Evolutionary conservation across 2,888 invertebrate genomes (phyloP), one percentile per base, ranked within the genome.

Genomic region (Aphodius sticticus): DNA sequence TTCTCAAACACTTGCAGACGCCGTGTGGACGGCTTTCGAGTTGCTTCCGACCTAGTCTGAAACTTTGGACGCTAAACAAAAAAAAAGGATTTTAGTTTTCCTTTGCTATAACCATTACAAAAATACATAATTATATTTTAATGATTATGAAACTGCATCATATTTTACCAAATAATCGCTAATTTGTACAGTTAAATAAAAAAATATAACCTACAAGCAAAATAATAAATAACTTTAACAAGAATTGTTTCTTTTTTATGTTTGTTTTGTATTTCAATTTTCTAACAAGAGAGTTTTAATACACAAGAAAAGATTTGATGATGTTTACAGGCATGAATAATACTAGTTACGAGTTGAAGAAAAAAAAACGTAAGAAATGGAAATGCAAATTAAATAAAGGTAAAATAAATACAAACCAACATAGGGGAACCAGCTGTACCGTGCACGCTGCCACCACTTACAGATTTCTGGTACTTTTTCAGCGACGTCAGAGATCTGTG

Each of bases 1-100:
- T 93, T 93, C 87, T 96, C 96, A 82, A 96, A 92, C 14, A 95
- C 95, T 90, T 96, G 96, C 82, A 97, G 90, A 84, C 96, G 93
- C 84, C 95, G 94, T 0, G 95, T 95, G 0, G 95, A 94, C 69
- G 96, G 95, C 85, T 94, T 94, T 83, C 96, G 91, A 0, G 94
- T 93, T 76, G 94, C 93, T 86, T 97, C 97, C 37, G 93, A 92
- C 9, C 95, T 92, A 84, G 94, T 93, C 82, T 93, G 91, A 84
- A 93, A 92, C 86, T 95, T 95, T 0, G 93, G 89, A 88, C 93
- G 92, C 94, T 95, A 88, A 88, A 26, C 26, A 26, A 26, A 26
- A 26, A 26, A 84, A 80, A 78, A 81, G 72, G 26, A 71, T 71
- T 53, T 53, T 53, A 53, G 53, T 53, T 53, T 69, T 69, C 74